Base-by-base conservation (phyloP, 2,113 vertebrate genomes). In the Coturnix japonica region DNA sequence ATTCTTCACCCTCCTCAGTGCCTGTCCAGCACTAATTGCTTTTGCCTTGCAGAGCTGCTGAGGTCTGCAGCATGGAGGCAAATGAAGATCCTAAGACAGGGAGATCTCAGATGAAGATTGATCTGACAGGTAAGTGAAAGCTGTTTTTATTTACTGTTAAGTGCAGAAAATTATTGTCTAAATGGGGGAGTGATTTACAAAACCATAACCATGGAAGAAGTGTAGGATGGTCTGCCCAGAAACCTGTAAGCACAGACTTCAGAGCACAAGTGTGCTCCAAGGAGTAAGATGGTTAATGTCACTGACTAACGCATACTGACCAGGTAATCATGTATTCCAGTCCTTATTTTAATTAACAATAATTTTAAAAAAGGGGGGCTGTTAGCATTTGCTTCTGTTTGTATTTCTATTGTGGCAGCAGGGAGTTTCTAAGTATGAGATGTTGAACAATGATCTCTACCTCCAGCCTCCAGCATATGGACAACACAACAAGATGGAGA, bases 401-500 rank as follows among this genome's bases (percentile, higher is more conserved):
- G 2, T 26, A 1, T n/a, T 64, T 53, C 33, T 53, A 39, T 47
- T 31, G 5, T 0, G 23, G 43, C 69, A 75, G 33, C 23, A 49
- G 59, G 59, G 8, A 4, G 7, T 67, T 9, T 60, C 44, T 69
- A 31, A 60, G 20, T 21, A 1, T 2, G 5, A 71, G 30, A 9
- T 46, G 31, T 78, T 81, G 66, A 76, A 11, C 6, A 0, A 51
- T 79, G 81, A 30, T 35, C 63, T 91, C 56, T 64, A 33, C 7
- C 28, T 59, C 4, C 80, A 95, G 86, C 44, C 19, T 33, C 25
- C 9, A 11, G 46, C 2, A 73, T 99, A 80, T 99, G 98, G 98
- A 99, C 98, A 2, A 90, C 95, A 1, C 91, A 13, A 7, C 51
- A 91, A 0, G 97, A 99, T 1, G 98, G 96, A 3, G 97, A 98